A percentile compares a stretch with the other conserved stretches of the same genome.
Conservation (phyloP, 2,888 invertebrate genomes). For the Anthophora plumipes region DNA sequence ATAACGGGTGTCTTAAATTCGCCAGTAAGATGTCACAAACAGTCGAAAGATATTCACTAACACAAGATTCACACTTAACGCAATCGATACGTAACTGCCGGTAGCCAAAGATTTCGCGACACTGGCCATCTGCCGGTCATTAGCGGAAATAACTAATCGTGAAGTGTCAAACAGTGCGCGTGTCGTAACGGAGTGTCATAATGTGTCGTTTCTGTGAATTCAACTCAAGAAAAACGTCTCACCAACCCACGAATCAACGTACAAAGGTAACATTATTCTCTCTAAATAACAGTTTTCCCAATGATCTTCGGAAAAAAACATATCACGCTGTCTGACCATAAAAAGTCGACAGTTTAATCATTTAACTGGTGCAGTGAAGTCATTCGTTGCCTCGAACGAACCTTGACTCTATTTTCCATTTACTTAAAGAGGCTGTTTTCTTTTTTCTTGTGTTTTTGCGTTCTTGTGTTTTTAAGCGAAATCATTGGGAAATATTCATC, state of each 20-base stretch:
- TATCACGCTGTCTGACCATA: constrained; percentile 17
- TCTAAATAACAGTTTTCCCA: neutral
- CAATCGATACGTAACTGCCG: too few species aligned
- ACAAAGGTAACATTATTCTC: neutral
- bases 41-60: neutral
- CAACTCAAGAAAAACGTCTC: neutral
- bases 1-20: too few species aligned
- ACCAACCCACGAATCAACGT: neutral
- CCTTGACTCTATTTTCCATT: constrained; percentile 42
- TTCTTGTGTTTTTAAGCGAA: too few species aligned
- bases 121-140: neutral
- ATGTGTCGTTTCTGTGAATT: neutral
- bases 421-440: constrained; percentile 27
- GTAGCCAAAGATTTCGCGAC: neutral
- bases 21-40: too few species aligned
- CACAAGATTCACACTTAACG: neutral
- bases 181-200: neutral
- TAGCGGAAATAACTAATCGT: neutral
- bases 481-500: constrained; percentile 1
- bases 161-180: neutral
- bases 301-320: neutral
- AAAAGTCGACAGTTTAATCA: constrained; percentile 21
- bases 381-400: constrained; percentile 14
- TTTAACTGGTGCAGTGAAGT: constrained; percentile 33
- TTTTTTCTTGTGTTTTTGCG: too few species aligned